A percentile compares a stretch with the other conserved stretches of the same genome.
Conservation (phyloP, 2,797 vertebrate species). For the Mormyrops attenuatus region DNA sequence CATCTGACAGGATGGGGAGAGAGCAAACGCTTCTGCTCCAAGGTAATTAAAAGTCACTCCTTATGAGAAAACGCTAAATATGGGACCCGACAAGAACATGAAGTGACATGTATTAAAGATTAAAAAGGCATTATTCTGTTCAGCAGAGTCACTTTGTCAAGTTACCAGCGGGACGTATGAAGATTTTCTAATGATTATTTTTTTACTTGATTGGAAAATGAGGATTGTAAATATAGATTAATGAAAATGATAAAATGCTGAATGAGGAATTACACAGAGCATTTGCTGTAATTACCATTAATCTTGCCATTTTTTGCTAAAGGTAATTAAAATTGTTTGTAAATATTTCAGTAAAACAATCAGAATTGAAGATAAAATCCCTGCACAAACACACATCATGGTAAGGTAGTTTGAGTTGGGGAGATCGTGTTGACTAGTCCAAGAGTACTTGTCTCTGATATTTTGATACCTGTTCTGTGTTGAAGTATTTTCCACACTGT, state of each 20-base stretch:
- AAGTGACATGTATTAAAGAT: background rate
- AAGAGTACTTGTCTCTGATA: background rate
- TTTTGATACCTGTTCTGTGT: background rate
- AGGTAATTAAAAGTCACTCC: background rate
- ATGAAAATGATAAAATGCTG: conserved; percentile 5
- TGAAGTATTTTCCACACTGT: background rate
- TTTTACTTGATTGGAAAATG: background rate
- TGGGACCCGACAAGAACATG: background rate
- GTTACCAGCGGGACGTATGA: background rate
- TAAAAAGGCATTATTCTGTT: conserved; percentile 3
- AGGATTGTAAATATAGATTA: background rate
- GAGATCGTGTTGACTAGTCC: background rate
- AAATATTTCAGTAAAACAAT: background rate
- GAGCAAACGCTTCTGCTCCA: background rate
- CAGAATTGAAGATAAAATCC: background rate
- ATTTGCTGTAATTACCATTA: background rate
- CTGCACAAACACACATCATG: background rate
- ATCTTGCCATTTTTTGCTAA: background rate
- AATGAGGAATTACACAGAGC: background rate
- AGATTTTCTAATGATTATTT: conserved; percentile 16
- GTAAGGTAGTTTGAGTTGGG: background rate
- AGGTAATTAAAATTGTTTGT: background rate
- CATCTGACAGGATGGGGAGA: background rate
- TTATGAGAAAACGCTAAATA: background rate
- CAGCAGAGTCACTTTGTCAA: background rate